Base-by-base conservation (phyloP, 2,888 invertebrate genomes). In the Yponomeuta sedellus region DNA sequence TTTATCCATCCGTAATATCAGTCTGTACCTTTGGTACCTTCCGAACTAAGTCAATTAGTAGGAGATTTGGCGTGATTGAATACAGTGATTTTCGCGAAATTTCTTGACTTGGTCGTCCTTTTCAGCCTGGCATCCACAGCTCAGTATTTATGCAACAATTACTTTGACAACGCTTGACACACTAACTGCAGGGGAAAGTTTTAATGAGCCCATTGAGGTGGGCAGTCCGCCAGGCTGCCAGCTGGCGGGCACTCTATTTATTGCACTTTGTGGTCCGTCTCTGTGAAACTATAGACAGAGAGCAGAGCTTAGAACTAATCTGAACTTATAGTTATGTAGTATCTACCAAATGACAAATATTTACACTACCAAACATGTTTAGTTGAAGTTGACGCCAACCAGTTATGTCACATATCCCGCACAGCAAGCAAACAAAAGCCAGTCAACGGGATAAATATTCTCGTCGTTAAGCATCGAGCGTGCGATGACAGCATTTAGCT, bases 171-270 rank as follows among this genome's bases (percentile, higher is more conserved):
- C 11, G 59, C 12, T 25, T 25, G 25, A 61, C 61, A 61, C 28
- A n/a, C 25, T 61, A n/a, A 61, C 61, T 61, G 28, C 61, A 61
- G 65, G 69, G 66, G 69, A 77, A 84, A 82, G 77, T 84, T 84
- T 83, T 82, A 85, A 84, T 82, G 81, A 79, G 76, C 71, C 75
- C 77, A 77, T 74, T 75, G 76, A 74, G 77, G 76, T 73, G 70
- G 75, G 76, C 71, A 74, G 69, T 10, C 56, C 10, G 64, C 66
- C 63, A 63, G 63, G 20, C 71, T 70, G 69, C 73, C 73, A 70
- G 73, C 72, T 71, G 72, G 73, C 72, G 71, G 72, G 71, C 70
- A 71, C 70, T 70, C 72, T 69, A 67, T 71, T 69, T 69, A 70
- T 75, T 76, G 72, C 74, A 74, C 71, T 69, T 68, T 67, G 69